Percentiles rank a stretch among this genome's conserved stretches.
phyloP scores from a whole-genome alignment of 2,888 invertebrate species.

The Melieria omissa region DNA sequence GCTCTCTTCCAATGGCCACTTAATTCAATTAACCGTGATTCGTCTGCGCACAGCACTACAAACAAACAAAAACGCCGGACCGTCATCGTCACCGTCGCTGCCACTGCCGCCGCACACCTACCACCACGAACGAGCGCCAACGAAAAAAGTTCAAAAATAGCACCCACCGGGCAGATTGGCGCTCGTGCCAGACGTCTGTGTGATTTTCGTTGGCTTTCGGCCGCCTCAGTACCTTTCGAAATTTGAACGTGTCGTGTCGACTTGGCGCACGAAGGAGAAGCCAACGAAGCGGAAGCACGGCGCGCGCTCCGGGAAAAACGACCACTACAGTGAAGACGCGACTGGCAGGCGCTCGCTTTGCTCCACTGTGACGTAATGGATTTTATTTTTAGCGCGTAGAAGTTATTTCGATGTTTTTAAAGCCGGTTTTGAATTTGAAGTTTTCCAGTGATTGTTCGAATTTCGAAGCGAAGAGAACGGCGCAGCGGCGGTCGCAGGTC shows the following conservation, averaged over 20 bases:
- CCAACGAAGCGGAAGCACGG: slow-evolving; percentile 8
- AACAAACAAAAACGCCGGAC: too few species aligned
- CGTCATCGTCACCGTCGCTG: too few species aligned
- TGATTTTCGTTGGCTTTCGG: background rate
- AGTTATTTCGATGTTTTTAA: slow-evolving; percentile 38
- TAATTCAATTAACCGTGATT: too few species aligned
- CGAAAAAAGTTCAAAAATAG: too few species aligned
- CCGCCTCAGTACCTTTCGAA: slow-evolving; percentile 16
- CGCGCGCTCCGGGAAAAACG: slow-evolving; percentile 14
- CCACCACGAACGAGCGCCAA: too few species aligned
- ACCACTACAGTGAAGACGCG: slow-evolving; percentile 12
- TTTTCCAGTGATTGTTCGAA: slow-evolving; percentile 41
- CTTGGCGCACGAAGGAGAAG: background rate
- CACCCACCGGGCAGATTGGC: background rate
- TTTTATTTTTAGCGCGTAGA: slow-evolving; percentile 30
- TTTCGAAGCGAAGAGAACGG: slow-evolving; percentile 30
- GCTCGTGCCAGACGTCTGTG: background rate
- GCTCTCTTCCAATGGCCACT: too few species aligned
- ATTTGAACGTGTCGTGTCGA: slow-evolving; percentile 11
- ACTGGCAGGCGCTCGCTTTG: slow-evolving; percentile 6
- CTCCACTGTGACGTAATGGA: slow-evolving; percentile 45
- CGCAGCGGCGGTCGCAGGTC: background rate
- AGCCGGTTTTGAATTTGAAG: slow-evolving; percentile 40
- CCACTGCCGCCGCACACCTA: too few species aligned
- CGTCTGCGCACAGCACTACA: too few species aligned